Base-by-base conservation (phyloP, 2,888 invertebrate species). In the Lasioglossum lativentre region DNA sequence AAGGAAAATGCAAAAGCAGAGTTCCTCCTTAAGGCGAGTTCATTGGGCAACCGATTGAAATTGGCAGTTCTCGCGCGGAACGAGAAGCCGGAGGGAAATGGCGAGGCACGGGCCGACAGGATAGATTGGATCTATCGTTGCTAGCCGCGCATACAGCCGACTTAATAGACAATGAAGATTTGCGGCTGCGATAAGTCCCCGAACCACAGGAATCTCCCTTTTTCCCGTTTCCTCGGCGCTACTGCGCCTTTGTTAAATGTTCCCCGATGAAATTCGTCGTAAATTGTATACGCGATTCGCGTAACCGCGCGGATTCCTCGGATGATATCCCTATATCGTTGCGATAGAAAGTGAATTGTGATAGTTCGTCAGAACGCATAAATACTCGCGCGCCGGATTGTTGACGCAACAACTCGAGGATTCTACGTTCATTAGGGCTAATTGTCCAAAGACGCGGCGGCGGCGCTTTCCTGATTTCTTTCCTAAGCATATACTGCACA, bases 131-230 rank as follows among this genome's bases (percentile, higher is more conserved):
- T 85, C 86, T 86, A 86, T 78, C 78, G 72, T 80, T 68, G 56
- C 34, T 59, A 34, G 42, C 27, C 63, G 72, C 66, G 75, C 72
- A 52, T 19, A 68, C 27, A 75, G 63, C 74, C 66, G 72, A 75
- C 76, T 86, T 75, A 86, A 87, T 86, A 86, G 86, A 86, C 82
- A 86, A 86, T 82, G 82, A 82, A 87, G 86, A 86, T 86, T 78
- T 45, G 82, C 80, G 68, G 82, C 59, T 19, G 30, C 75, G 86
- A 86, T 86, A 86, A 56, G 42, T 68, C 68, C 38, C 0, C 63
- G 75, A 47, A 80, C 86, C 86, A 73, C 80, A 86, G 72, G 78
- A 72, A 86, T 82, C 77, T 70, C 52, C 42, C 6, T 42, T 42
- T 82, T 72, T 68, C 66, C 77, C 78, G 83, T 86, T 80, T 80